These are phyloP conservation scores for Diarsia rubi DNA, from an alignment of 2,888 invertebrate species.

Conservation along the genomic window DNA sequence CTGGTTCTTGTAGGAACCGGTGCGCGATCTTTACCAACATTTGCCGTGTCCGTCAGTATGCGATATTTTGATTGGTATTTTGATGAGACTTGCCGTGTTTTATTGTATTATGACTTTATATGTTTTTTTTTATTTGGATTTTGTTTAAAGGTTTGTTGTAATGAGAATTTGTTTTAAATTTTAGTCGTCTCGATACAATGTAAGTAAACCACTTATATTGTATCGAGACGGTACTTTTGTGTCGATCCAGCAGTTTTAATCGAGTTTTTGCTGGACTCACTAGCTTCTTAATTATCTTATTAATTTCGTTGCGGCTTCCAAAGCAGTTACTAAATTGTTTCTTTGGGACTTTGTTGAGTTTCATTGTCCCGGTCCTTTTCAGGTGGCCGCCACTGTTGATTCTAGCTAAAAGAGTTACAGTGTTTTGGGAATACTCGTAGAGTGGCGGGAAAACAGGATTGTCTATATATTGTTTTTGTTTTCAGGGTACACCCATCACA, in stretches of 20 bases:
- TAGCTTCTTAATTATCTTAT: no score
- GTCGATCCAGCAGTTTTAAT: not conserved
- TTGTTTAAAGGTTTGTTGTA: not conserved
- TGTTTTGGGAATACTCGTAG: no score
- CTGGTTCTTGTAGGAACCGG: slow-evolving; percentile 80
- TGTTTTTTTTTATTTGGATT: slow-evolving; percentile 39
- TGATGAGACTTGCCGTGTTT: slow-evolving; percentile 75
- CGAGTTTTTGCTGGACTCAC: not conserved
- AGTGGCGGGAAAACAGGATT: no score
- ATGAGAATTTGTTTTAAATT: slow-evolving; percentile 1
- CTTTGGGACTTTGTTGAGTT: no score
- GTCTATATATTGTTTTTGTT: not conserved
- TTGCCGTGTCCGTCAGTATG: slow-evolving; percentile 77
- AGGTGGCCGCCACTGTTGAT: no score
- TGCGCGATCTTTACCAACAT: slow-evolving; percentile 75
- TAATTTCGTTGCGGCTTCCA: no score
- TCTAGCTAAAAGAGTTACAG: no score
- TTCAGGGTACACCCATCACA: no score
- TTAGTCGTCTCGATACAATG: no score
- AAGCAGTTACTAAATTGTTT: no score
- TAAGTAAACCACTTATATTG: no score
- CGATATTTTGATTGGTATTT: slow-evolving; percentile 85
- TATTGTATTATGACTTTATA: slow-evolving; percentile 70
- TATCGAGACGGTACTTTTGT: not conserved
- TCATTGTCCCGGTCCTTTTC: no score